Conservation (phyloP, 2,113 vertebrate species). For the Ammodytes dubius region DNA sequence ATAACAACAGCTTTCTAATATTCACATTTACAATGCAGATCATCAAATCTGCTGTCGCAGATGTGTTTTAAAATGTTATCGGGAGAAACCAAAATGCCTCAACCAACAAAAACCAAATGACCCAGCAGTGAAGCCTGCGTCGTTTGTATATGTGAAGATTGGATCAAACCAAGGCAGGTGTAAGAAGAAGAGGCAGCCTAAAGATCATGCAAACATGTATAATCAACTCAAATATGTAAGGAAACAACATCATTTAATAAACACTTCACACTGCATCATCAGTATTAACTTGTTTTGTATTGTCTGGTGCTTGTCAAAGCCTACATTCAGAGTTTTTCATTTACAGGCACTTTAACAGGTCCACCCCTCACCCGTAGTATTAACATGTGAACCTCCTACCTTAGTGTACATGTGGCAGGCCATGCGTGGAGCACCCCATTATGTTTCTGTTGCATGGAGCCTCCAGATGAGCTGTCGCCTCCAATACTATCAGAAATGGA, state of each 20-base stretch:
- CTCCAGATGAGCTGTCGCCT: conserved; percentile 72
- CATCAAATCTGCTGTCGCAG: neutral
- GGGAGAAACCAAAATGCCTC: no score
- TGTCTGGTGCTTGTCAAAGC: neutral
- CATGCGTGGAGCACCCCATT: conserved; percentile 59
- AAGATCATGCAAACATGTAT: conserved; percentile 19
- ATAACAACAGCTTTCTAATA: conserved; percentile 16
- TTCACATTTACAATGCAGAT: conserved; percentile 12
- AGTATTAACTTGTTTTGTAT: neutral
- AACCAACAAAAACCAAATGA: no score
- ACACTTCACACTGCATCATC: neutral
- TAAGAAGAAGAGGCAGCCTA: neutral
- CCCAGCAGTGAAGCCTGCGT: neutral
- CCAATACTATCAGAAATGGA: conserved; percentile 68
- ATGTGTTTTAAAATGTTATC: neutral
- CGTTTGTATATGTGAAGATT: neutral
- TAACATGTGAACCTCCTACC: conserved; percentile 37
- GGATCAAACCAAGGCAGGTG: neutral
- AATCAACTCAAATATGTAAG: conserved; percentile 3
- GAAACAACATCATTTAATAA: neutral
- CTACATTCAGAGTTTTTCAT: conserved; percentile 6
- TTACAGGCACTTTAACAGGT: conserved; percentile 18
- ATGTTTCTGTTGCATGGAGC: conserved; percentile 44
- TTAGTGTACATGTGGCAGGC: conserved; percentile 34
- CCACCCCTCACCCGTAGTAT: conserved; percentile 19